Conservation (phyloP, 2,888 invertebrate genomes). For the Cepaea hortensis region DNA sequence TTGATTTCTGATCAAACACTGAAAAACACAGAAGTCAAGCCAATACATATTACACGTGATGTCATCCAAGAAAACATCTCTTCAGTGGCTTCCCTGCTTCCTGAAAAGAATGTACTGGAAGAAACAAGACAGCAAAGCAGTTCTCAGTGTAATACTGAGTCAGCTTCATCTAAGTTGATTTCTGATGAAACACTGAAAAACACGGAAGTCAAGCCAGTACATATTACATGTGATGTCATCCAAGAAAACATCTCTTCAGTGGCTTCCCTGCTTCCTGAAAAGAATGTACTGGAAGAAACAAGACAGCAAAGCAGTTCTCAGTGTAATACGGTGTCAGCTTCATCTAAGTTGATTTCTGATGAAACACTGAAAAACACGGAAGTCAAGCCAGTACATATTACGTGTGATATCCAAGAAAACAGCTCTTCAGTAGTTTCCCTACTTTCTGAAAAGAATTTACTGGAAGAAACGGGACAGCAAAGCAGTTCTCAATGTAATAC, state of each 20-base stretch:
- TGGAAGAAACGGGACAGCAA: neutral
- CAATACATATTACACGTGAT: neutral
- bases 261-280: neutral
- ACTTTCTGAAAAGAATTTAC: neutral
- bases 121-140: neutral
- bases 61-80: neutral
- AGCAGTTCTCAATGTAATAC: neutral
- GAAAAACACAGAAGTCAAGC: neutral
- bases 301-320: too few relatives aligned
- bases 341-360: conserved; percentile 3
- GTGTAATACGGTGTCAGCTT: neutral
- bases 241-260: neutral
- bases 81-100: neutral
- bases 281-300: neutral
- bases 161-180: neutral
- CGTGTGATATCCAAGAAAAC: neutral
- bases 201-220: neutral
- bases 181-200: neutral
- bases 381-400: neutral
- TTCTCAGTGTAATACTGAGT: neutral
- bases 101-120: neutral
- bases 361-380: neutral
- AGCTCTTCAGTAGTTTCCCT: neutral
- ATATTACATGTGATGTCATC: neutral
- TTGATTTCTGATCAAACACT: conserved; percentile 18